These are phyloP conservation scores for Willisornis vidua DNA, from an alignment of 2,113 vertebrate genomes.

Conservation along the genomic window DNA sequence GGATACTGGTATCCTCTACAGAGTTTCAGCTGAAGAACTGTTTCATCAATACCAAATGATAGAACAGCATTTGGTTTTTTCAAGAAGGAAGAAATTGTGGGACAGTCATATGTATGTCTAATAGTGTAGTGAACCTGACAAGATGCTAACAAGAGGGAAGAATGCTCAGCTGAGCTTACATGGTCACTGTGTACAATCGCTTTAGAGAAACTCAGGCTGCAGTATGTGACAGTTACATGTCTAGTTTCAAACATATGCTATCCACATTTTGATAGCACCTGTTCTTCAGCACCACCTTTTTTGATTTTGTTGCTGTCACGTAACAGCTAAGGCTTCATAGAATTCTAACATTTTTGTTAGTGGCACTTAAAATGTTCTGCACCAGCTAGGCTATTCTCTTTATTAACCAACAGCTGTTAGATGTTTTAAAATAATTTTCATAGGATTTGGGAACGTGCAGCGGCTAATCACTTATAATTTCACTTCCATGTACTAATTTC, in stretches of 20 bases:
- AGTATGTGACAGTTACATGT: not conserved
- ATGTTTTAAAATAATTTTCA: constrained; percentile 54
- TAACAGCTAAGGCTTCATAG: not conserved
- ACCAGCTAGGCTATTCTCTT: not conserved
- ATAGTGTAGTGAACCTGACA: not conserved
- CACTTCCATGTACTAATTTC: constrained; percentile 65
- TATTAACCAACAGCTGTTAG: constrained; percentile 52
- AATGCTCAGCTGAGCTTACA: not conserved
- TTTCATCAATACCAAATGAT: not conserved
- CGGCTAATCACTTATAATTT: constrained; percentile 70
- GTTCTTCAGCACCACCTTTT: not conserved
- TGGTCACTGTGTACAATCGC: fast-evolving
- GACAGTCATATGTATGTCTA: not conserved
- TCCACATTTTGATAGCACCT: not conserved
- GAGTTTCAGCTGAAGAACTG: not conserved
- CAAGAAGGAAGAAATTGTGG: not conserved
- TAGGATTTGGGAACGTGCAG: constrained; percentile 37
- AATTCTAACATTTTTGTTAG: constrained; percentile 1
- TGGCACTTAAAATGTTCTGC: constrained; percentile 7
- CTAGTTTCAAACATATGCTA: not conserved
- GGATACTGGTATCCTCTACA: not conserved
- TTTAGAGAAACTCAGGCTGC: not conserved
- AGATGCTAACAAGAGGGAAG: not conserved
- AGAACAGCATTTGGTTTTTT: not conserved
- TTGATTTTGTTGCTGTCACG: not conserved